Percentiles rank a stretch among this genome's conserved stretches.
These are phyloP conservation scores for Archivesica marissinica DNA, from an alignment of 1,140 invertebrate genomes.

Conservation along the genomic window DNA sequence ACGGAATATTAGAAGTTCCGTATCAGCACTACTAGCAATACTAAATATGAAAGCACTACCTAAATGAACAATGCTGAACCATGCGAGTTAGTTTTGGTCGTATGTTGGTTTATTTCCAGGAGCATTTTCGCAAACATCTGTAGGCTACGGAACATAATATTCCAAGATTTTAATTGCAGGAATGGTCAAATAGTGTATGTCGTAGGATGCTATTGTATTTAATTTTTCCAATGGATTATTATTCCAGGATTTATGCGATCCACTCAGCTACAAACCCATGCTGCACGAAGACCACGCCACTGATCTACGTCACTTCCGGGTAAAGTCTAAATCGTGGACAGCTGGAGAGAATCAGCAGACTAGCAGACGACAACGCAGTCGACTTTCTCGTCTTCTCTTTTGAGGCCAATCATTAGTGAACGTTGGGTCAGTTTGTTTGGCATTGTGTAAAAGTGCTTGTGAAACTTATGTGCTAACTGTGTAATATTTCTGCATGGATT, in stretches of 20 bases:
- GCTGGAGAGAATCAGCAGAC: slow-evolving; percentile 67
- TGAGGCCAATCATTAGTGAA: neutral
- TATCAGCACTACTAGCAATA: too few species aligned
- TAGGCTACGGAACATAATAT: neutral
- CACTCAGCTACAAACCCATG: slow-evolving; percentile 53
- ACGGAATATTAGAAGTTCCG: too few species aligned
- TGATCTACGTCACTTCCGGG: slow-evolving; percentile 89
- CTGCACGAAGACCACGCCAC: slow-evolving; percentile 85
- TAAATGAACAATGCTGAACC: neutral
- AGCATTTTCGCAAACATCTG: too few species aligned
- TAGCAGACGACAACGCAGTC: slow-evolving; percentile 38
- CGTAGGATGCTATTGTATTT: neutral
- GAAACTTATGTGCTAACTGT: too few species aligned
- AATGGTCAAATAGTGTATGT: neutral
- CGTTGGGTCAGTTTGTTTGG: too few species aligned
- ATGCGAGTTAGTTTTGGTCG: neutral
- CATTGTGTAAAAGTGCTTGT: too few species aligned
- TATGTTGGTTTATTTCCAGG: neutral
- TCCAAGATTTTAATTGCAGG: neutral
- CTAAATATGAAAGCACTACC: neutral
- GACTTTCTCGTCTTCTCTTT: slow-evolving; percentile 8
- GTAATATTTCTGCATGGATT: neutral
- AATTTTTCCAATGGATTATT: neutral
- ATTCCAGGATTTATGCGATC: slow-evolving; percentile 36
- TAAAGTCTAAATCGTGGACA: slow-evolving; percentile 89